A percentile compares a stretch with the other conserved stretches of the same genome.
Conservation (phyloP, 1,140 invertebrate genomes). For the Drosophila chauvacae region DNA sequence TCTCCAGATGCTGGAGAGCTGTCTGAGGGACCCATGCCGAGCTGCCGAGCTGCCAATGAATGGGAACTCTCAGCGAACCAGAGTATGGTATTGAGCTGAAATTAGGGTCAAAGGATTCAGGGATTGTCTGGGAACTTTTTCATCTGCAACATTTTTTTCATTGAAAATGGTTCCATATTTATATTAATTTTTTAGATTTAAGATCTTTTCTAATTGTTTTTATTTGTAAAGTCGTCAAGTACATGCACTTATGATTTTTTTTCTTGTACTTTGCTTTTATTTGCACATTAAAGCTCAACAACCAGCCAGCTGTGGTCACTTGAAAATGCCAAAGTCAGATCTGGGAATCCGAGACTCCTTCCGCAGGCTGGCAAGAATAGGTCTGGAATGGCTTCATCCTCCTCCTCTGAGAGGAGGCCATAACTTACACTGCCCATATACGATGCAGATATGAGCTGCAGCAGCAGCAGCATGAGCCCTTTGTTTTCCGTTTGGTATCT, state of each 20-base stretch:
- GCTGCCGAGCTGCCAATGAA: conserved; percentile 37
- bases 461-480: conserved; percentile 16
- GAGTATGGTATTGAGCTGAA: neutral
- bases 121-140: neutral
- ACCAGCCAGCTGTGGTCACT: conserved; percentile 19
- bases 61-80: conserved; percentile 41
- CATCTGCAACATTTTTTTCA: no score
- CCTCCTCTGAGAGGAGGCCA: conserved; percentile 5
- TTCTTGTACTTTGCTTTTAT: neutral
- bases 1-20: conserved; percentile 13
- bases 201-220: neutral
- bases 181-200: no score
- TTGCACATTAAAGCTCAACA: neutral
- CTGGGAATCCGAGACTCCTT: conserved; percentile 31
- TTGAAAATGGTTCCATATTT: no score
- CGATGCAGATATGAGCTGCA: conserved; percentile 36
- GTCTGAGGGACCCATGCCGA: conserved; percentile 24
- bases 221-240: neutral
- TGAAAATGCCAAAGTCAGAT: conserved; percentile 24
- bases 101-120: neutral
- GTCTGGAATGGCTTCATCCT: neutral
- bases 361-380: conserved; percentile 3
- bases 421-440: conserved; percentile 55
- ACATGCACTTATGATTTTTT: neutral
- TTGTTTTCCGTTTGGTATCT: conserved; percentile 47